phyloP scores from a whole-genome alignment of 1,140 invertebrate species.

The Dendrolimus kikuchii region DNA sequence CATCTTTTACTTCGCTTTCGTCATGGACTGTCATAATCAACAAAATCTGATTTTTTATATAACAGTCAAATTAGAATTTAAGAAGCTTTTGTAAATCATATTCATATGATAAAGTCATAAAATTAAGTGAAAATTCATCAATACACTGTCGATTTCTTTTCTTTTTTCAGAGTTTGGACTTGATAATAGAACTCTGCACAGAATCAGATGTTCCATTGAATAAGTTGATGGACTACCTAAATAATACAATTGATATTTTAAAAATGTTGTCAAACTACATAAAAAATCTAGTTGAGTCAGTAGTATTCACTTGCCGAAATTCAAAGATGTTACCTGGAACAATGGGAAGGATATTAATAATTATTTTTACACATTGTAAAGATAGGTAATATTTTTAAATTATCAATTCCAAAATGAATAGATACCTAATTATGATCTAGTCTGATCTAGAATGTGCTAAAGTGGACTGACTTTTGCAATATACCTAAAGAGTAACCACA shows the following conservation, averaged over 20 bases:
- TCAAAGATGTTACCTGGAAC: slow-evolving; percentile 37
- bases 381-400: slow-evolving; percentile 29
- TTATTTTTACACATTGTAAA: slow-evolving; percentile 50
- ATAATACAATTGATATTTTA: slow-evolving; percentile 33
- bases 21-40: too few relatives aligned
- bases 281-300: slow-evolving; percentile 32
- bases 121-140: too few relatives aligned
- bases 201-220: slow-evolving; percentile 16
- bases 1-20: too few relatives aligned
- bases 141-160: too few relatives aligned
- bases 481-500: too few relatives aligned
- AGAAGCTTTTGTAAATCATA: too few relatives aligned
- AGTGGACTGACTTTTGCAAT: too few relatives aligned
- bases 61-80: too few relatives aligned
- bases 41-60: too few relatives aligned
- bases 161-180: slow-evolving; percentile 35
- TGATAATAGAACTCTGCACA: slow-evolving; percentile 23
- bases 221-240: slow-evolving; percentile 26
- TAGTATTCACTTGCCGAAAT: slow-evolving; percentile 27
- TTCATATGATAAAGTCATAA: too few relatives aligned
- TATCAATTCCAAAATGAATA: neutral
- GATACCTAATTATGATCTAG: too few relatives aligned
- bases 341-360: slow-evolving; percentile 41
- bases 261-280: slow-evolving; percentile 35
- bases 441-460: too few relatives aligned